Percentiles rank a stretch among this genome's conserved stretches.
Conservation (phyloP, 2,113 vertebrate genomes). For the Anhinga anhinga region DNA sequence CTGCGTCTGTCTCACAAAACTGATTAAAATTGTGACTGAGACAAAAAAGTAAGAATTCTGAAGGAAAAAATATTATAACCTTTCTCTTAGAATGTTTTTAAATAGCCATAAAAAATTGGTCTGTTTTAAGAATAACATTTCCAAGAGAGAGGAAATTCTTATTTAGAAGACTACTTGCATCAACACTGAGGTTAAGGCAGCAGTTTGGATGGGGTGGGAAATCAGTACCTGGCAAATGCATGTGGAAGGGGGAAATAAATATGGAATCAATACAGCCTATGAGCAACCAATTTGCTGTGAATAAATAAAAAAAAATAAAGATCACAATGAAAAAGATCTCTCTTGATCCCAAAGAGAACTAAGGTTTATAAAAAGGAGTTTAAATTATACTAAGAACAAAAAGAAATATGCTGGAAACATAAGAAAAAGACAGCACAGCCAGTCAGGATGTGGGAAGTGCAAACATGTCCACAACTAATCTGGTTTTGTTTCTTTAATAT, state of each 20-base stretch:
- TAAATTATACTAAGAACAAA: neutral
- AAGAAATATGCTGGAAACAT: neutral
- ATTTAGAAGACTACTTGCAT: neutral
- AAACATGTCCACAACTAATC: neutral
- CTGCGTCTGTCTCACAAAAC: neutral
- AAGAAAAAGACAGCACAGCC: neutral
- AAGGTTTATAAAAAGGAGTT: neutral
- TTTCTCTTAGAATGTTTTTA: neutral
- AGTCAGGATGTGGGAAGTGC: neutral
- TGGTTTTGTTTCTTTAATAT: neutral
- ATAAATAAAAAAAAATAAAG: neutral
- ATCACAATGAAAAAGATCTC: neutral
- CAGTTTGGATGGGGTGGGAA: neutral
- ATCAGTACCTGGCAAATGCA: neutral
- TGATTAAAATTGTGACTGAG: neutral
- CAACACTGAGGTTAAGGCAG: neutral
- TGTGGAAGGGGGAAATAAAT: neutral
- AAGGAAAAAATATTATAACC: neutral
- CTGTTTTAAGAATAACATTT: neutral
- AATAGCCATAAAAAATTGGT: fast-evolving
- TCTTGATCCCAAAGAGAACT: neutral
- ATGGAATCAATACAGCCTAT: neutral
- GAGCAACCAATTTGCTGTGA: neutral
- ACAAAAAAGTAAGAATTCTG: neutral
- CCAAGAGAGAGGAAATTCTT: neutral